Evolutionary conservation across 30 jellyfish, hydroid and myxozoan genomes (phyloP).

Genomic region (Aurelia sp.): DNA sequence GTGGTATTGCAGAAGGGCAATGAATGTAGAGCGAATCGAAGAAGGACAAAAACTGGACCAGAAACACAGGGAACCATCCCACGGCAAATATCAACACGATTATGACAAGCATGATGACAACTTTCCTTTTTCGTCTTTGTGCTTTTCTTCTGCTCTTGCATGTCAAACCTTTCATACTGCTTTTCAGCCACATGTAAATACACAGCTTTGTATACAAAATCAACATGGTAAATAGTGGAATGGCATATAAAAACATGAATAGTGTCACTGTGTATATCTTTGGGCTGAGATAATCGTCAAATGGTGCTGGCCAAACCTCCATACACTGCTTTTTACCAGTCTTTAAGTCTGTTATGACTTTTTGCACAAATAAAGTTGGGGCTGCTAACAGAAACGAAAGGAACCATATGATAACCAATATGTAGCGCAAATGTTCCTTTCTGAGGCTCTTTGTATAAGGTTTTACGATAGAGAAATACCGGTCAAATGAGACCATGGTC

Average conservation of each 20-base stretch:
- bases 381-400: constrained; percentile 60
- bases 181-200: constrained; percentile 49
- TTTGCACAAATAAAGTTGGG: constrained; percentile 76
- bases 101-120: constrained; percentile 76
- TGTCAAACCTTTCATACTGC: constrained; percentile 10
- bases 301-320: constrained; percentile 85
- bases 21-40: constrained; percentile 61
- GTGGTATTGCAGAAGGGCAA: constrained; percentile 71
- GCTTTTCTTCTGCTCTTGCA: constrained; percentile 14
- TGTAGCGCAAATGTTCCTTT: not conserved
- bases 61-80: constrained; percentile 85
- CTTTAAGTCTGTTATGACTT: constrained; percentile 24
- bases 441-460: constrained; percentile 59
- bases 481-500: constrained; percentile 68
- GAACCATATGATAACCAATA: constrained; percentile 71
- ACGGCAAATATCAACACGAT: constrained; percentile 73
- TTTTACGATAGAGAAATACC: constrained; percentile 65
- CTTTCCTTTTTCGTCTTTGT: constrained; percentile 31
- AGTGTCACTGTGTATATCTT: constrained; percentile 70
- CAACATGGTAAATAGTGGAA: constrained; percentile 68
- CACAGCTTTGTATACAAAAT: constrained; percentile 70
- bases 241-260: constrained; percentile 61
- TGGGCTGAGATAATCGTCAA: constrained; percentile 55
- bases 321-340: constrained; percentile 53
- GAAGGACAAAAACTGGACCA: constrained; percentile 66